Percentiles rank a stretch among this genome's conserved stretches.
Evolutionary conservation across 2,113 vertebrate genomes (phyloP).

Genomic region (Notothenia rossii): DNA sequence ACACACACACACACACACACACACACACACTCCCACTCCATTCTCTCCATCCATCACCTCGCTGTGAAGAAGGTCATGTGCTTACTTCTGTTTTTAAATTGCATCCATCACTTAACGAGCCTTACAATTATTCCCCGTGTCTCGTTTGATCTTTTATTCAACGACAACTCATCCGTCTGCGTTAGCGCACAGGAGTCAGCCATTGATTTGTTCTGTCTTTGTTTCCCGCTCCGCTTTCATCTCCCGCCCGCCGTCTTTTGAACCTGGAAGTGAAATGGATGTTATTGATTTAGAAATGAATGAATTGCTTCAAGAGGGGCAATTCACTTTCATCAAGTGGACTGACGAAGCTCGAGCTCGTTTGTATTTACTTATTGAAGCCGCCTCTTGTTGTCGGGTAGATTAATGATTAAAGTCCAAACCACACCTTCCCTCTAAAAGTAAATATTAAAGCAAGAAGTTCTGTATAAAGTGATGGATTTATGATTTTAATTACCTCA

Average conservation of each 20-base stretch:
- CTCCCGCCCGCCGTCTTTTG: not conserved
- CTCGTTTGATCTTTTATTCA: slow-evolving; percentile 70
- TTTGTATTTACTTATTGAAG: slow-evolving; percentile 54
- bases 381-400: slow-evolving; percentile 10
- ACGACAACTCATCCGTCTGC: slow-evolving; percentile 57
- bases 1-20: not conserved
- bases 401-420: slow-evolving; percentile 20
- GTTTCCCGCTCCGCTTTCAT: not conserved
- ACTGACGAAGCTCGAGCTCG: slow-evolving; percentile 51
- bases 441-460: not conserved
- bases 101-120: slow-evolving; percentile 50
- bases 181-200: slow-evolving; percentile 53
- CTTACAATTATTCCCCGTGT: slow-evolving; percentile 46
- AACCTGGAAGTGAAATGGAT: slow-evolving; percentile 43
- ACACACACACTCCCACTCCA: not conserved
- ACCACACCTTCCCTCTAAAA: not conserved
- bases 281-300: slow-evolving; percentile 76
- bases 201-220: slow-evolving; percentile 62
- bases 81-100: slow-evolving; percentile 20
- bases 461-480: not conserved
- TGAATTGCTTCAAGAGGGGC: slow-evolving; percentile 71
- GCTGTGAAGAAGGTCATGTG: slow-evolving; percentile 44
- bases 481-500: not conserved
- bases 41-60: too few species aligned
- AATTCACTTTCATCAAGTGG: slow-evolving; percentile 72